phyloP scores from a whole-genome alignment of 2,797 vertebrate genomes.

The Melanotaenia pygmaea region DNA sequence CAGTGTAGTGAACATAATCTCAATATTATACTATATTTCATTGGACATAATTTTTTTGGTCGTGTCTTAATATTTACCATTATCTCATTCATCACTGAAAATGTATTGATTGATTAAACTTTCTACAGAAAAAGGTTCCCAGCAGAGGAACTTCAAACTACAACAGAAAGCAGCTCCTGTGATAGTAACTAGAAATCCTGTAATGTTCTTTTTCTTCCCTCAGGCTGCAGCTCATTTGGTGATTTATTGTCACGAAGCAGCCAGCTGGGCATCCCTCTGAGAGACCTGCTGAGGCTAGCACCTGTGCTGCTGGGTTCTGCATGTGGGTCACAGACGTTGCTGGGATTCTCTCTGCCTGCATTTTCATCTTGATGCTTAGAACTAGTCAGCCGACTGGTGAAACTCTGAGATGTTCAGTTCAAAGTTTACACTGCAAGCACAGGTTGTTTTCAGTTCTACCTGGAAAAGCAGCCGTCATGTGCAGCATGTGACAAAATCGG shows the following conservation, averaged over 20 bases:
- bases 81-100: too few relatives aligned
- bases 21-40: background rate
- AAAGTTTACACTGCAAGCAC: conserved; percentile 20
- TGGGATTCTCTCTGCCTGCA: conserved; percentile 46
- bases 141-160: background rate
- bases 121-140: background rate
- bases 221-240: conserved; percentile 88
- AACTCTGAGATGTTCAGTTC: conserved; percentile 23
- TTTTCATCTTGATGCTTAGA: conserved; percentile 40
- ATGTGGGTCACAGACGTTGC: conserved; percentile 17
- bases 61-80: too few relatives aligned
- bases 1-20: background rate
- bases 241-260: conserved; percentile 88
- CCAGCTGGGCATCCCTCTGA: conserved; percentile 87
- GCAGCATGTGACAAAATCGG: conserved; percentile 5
- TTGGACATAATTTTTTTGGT: background rate
- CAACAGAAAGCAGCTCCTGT: background rate
- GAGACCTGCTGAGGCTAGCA: conserved; percentile 88
- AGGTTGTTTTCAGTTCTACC: conserved; percentile 30
- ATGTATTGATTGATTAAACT: background rate
- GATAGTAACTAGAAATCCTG: background rate
- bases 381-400: background rate
- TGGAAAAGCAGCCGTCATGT: conserved; percentile 9
- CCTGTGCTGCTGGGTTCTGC: conserved; percentile 83
- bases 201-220: conserved; percentile 11